A percentile compares a stretch with the other conserved stretches of the same genome.
These are phyloP conservation scores for Prochilodus magdalenae DNA, from an alignment of 2,113 vertebrate species.

Conservation along the genomic window DNA sequence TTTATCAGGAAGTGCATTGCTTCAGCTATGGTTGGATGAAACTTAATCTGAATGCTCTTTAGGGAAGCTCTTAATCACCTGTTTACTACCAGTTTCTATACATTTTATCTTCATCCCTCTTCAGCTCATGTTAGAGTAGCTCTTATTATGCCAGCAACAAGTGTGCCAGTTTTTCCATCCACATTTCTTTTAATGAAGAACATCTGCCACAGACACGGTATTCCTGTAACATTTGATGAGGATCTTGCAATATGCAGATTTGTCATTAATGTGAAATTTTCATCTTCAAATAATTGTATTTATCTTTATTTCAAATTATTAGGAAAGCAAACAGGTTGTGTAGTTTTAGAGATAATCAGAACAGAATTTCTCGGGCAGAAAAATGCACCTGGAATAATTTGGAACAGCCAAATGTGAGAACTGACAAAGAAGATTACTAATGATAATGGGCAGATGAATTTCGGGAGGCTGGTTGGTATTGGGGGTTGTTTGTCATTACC, in stretches of 20 bases:
- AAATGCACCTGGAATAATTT: too few relatives aligned
- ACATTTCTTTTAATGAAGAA: neutral
- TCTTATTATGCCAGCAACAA: neutral
- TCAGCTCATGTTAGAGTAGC: neutral
- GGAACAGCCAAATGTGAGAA: neutral
- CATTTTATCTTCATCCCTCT: neutral
- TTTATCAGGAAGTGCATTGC: conserved; percentile 15
- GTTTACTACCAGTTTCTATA: neutral
- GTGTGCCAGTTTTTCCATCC: neutral
- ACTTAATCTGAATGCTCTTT: conserved; percentile 3
- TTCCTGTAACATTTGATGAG: neutral
- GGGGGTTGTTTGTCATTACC: neutral
- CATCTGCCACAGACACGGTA: neutral
- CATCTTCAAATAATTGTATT: too few relatives aligned
- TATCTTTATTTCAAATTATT: too few relatives aligned
- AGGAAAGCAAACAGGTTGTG: too few relatives aligned
- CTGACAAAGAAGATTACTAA: neutral
- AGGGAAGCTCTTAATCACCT: neutral
- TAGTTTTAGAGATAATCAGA: too few relatives aligned
- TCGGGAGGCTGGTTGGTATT: neutral
- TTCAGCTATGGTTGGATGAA: neutral
- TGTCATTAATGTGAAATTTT: neutral
- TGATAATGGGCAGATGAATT: neutral
- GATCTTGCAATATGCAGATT: neutral
- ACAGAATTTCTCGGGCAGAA: too few relatives aligned